Percentiles rank a stretch among this genome's conserved stretches.
Evolutionary conservation across 2,113 vertebrate species (phyloP).

Genomic region (Salvelinus fontinalis): DNA sequence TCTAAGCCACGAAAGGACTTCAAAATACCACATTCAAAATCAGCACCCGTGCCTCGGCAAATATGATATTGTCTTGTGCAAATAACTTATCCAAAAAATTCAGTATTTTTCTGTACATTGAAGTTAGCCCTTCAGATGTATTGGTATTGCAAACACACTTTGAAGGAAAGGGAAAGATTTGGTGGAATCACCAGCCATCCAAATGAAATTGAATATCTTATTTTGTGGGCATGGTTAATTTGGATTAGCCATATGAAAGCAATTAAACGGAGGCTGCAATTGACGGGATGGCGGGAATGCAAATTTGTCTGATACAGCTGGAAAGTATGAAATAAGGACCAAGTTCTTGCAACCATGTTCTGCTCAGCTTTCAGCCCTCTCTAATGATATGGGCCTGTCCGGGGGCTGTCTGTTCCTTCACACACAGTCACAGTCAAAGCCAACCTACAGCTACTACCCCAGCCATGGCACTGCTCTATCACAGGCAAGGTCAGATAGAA

Average conservation of each 20-base stretch:
- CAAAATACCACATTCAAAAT: slow-evolving; percentile 35
- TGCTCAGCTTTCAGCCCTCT: slow-evolving; percentile 32
- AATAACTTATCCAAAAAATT: slow-evolving; percentile 50
- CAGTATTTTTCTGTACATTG: slow-evolving; percentile 28
- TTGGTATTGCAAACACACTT: slow-evolving; percentile 45
- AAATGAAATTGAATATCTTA: slow-evolving; percentile 70
- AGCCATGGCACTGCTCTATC: slow-evolving; percentile 21
- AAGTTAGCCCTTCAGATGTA: slow-evolving; percentile 59
- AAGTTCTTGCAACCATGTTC: slow-evolving; percentile 43
- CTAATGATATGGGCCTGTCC: background rate
- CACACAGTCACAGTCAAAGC: slow-evolving; percentile 27
- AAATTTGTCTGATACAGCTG: slow-evolving; percentile 69
- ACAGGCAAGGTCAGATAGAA: slow-evolving; percentile 65
- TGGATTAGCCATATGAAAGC: slow-evolving; percentile 74
- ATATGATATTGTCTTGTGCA: slow-evolving; percentile 61
- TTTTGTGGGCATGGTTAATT: slow-evolving; percentile 72
- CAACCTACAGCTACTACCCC: background rate
- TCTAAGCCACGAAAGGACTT: slow-evolving; percentile 54
- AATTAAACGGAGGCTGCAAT: slow-evolving; percentile 69
- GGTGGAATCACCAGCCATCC: slow-evolving; percentile 62
- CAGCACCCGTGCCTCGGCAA: slow-evolving; percentile 51
- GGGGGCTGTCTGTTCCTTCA: slow-evolving; percentile 26
- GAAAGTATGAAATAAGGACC: slow-evolving; percentile 68
- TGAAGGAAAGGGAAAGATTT: slow-evolving; percentile 63
- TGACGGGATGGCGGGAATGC: slow-evolving; percentile 57